Base-by-base conservation (phyloP, 1,140 invertebrate genomes). In the Drosophila yakuba region DNA sequence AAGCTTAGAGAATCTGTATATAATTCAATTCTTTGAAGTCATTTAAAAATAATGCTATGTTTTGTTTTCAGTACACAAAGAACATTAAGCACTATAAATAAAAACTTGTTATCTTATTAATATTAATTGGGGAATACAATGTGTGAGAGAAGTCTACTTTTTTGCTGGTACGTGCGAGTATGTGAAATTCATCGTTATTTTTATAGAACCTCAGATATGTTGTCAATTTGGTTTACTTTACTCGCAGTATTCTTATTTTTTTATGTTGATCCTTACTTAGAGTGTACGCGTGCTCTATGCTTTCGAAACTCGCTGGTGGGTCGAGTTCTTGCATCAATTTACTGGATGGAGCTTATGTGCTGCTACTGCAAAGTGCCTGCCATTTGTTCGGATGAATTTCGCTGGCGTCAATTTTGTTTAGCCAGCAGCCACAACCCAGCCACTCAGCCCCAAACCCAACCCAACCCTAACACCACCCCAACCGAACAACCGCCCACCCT, bases 311-410 rank as follows among this genome's bases (percentile, higher is more conserved):
- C 15, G 43, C 14, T 15, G 35, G 56, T 35, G 39, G 63, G 51
- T 58, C 59, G 43, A 78, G 80, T 84, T 63, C 73, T 69, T 80
- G 59, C 83, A 77, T 83, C 79, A 89, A 84, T 84, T 81, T 84
- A 81, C 58, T 61, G 78, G 78, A 89, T 89, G 51, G 78, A 84
- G 80, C 68, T 82, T 63, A 54, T 69, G 60, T 60, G 57, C 68
- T 60, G 59, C 69, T 64, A 50, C 51, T 58, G 63, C 74, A 79
- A 82, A 82, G 79, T 82, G 60, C 62, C 62, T 74, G 80, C 60
- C 68, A 80, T 80, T 80, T 80, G 68, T 81, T 66, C 38, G 50
- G 62, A 61, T 58, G 39, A 69, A 55, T 67, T 59, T 64, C 47
- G 57, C 54, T 56, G 67, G 61, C 68, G 62, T 61, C 78, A 82